Evolutionary conservation across 1,140 invertebrate species (phyloP), one percentile per base, ranked within the genome.

Genomic region (Rhagoletis zephyria): DNA sequence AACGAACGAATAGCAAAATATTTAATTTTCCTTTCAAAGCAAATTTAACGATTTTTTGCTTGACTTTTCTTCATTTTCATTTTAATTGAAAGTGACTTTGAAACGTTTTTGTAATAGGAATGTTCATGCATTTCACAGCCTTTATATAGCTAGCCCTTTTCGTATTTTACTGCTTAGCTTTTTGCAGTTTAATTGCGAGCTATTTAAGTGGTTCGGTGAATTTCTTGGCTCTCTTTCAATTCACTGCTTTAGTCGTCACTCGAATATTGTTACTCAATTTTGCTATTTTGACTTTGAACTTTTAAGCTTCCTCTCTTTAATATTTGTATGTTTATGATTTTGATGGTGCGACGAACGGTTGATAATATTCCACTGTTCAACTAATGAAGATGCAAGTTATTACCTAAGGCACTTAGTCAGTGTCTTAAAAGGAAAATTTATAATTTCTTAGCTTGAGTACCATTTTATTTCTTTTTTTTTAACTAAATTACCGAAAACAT

Each of bases 21-120:
- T 56, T 81, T 81, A 81, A 81, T 81, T 81, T 81, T 48, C 51
- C 6, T 56, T 81, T 81, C 48, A 56, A n/a, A 56, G 48, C 48
- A 56, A 81, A 56, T 81, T 19, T 51, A 10, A 2, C 48, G 74
- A 81, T 56, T 59, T 81, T 81, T 14, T 67, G n/a, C n/a, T 40
- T 67, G 7, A 30, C 40, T 1, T 40, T 51, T 51, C 40, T 70
- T 30, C 45, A 48, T 56, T 56, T 56, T 14, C 48, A 19, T 81
- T 81, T 81, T 56, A 74, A 74, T 67, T 74, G 70, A 74, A 74
- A 74, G 4, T 16, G 12, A 74, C 42, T 14, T 63, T 63, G n/a
- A 63, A 63, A 63, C 16, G 7, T n/a, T 63, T 63, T 63, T n/a
- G n/a, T 6, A 63, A 14, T 63, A 4, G 4, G 16, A 14, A 7